Base-by-base conservation (phyloP, 2,113 vertebrate genomes). In the Casuarius casuarius region DNA sequence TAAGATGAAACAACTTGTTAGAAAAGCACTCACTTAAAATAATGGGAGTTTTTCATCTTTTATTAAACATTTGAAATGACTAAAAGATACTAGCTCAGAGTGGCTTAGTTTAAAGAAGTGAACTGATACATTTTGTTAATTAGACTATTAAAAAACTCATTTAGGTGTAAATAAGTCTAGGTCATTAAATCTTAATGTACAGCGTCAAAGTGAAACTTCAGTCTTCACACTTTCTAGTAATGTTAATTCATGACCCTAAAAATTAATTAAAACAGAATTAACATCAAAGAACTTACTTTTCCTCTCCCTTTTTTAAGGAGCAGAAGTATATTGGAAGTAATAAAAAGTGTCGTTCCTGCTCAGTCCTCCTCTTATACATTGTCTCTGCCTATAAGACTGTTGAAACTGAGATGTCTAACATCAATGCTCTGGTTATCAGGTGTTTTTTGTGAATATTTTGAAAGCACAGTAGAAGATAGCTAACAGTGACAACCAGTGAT, bases 121-220 rank as follows among this genome's bases (percentile, higher is more conserved):
- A 97, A 97, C 90, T 93, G 97, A 97, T 95, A 82, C 83, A 96
- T 97, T 97, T 97, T 95, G 90, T 94, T 98, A 97, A 98, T 98
- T 97, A 98, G 95, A 92, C 94, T 72, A 96, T 97, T 97, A 95
- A 94, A 97, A 98, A 97, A 16, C 94, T 97, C 93, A 98, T 98
- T 98, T 98, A 96, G 94, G 96, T 97, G 96, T 98, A 98, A 98
- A 98, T 97, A 98, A 97, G 96, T 77, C 87, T 95, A 90, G 83
- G 65, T 74, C 71, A 97, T 98, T 97, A 98, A 97, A 97, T 95
- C 18, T 91, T 98, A 97, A 98, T 95, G 91, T 92, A 94, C 61
- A 94, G 58, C 35, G 25, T 33, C 76, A 75, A 91, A 76, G 72
- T 72, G 71, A 83, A 94, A 87, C 79, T 76, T 95, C 75, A 90